phyloP scores from a whole-genome alignment of 2,797 vertebrate species.

The Rhinogobio ventralis region DNA sequence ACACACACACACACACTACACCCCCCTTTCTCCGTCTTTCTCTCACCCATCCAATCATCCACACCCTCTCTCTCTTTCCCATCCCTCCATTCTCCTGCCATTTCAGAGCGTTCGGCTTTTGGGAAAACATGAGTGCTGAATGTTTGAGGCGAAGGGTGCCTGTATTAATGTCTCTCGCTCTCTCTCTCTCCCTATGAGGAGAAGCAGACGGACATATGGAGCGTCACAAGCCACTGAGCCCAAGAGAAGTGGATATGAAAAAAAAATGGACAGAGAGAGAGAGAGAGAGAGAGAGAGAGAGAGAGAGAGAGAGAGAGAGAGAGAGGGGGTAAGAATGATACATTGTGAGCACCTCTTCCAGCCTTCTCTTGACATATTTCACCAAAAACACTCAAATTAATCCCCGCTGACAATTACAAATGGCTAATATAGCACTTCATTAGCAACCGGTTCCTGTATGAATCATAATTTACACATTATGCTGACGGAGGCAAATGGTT shows the following conservation, averaged over 20 bases:
- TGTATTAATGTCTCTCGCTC: constrained; percentile 33
- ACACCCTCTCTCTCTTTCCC: constrained; percentile 20
- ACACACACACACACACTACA: constrained; percentile 36
- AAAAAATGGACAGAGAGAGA: constrained; percentile 11
- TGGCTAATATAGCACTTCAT: constrained; percentile 32
- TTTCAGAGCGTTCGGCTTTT: constrained; percentile 38
- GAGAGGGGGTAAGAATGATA: constrained; percentile 1
- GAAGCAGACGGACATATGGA: constrained; percentile 53
- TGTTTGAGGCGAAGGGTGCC: constrained; percentile 23
- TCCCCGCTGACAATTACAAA: constrained; percentile 39
- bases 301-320: not conserved
- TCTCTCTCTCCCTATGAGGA: constrained; percentile 27
- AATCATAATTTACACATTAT: constrained; percentile 32
- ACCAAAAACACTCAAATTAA: not conserved
- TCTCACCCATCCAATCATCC: constrained; percentile 38
- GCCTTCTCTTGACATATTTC: constrained; percentile 32
- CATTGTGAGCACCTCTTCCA: constrained; percentile 27
- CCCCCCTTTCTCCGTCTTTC: constrained; percentile 9
- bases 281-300: not conserved
- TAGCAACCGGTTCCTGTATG: constrained; percentile 34
- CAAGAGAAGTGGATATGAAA: constrained; percentile 17
- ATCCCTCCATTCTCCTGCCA: constrained; percentile 40
- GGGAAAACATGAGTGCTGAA: constrained; percentile 47
- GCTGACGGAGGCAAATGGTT: constrained; percentile 24
- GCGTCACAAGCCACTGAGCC: constrained; percentile 47